phyloP scores from a whole-genome alignment of 2,797 vertebrate species.

The Pteronotus mesoamericanus region DNA sequence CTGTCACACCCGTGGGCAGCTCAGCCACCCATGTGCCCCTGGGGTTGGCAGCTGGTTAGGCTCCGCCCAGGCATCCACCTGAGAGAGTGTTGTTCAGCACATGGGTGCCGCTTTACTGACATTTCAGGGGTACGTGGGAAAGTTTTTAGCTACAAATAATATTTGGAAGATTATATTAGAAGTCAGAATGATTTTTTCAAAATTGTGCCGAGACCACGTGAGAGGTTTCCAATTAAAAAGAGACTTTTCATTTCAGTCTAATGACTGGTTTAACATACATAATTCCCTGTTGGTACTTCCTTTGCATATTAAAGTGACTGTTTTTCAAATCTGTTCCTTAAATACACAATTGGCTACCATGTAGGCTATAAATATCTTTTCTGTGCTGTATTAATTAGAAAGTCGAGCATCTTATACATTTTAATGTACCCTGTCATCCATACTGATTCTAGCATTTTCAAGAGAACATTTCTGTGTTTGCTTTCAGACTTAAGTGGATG shows the following conservation, averaged over 20 bases:
- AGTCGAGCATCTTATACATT: constrained; percentile 67
- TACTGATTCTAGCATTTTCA: constrained; percentile 64
- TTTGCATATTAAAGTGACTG: constrained; percentile 74
- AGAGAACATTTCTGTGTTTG: constrained; percentile 72
- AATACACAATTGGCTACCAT: constrained; percentile 74
- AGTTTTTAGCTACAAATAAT: constrained; percentile 48
- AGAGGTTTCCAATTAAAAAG: constrained; percentile 74
- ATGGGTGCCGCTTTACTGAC: constrained; percentile 16
- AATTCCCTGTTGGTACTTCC: constrained; percentile 73
- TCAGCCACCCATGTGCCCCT: background rate
- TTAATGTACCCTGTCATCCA: constrained; percentile 69
- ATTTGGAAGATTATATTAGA: constrained; percentile 62
- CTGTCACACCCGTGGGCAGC: background rate
- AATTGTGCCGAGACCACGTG: constrained; percentile 64
- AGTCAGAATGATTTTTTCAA: constrained; percentile 54
- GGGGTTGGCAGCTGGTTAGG: background rate
- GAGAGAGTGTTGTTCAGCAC: background rate
- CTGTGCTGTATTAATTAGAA: constrained; percentile 73
- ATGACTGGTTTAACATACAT: constrained; percentile 73
- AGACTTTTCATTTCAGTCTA: constrained; percentile 72
- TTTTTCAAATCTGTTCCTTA: constrained; percentile 74
- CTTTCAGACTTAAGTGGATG: constrained; percentile 69
- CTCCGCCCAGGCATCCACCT: background rate
- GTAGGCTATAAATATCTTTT: constrained; percentile 70
- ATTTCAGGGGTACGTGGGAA: constrained; percentile 29